Conservation (phyloP, 2,888 invertebrate species). For the Chaetoderma sp. region DNA sequence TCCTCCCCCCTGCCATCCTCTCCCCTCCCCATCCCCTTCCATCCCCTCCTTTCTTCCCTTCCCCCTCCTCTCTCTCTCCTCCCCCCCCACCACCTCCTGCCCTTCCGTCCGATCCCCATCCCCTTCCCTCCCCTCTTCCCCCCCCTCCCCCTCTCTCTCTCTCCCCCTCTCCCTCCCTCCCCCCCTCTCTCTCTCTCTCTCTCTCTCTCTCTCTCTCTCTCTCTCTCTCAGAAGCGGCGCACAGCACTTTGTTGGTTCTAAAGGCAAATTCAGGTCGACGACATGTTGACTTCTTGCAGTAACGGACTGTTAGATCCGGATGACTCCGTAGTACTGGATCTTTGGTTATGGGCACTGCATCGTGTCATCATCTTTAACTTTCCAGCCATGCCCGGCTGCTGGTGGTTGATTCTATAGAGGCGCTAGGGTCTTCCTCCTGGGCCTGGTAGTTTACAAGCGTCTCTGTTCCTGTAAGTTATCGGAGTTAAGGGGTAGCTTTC, state of each 20-base stretch:
- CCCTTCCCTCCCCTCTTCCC: slow-evolving; percentile 11
- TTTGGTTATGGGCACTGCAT: no score
- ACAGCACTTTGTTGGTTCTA: slow-evolving; percentile 7
- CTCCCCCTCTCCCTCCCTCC: slow-evolving; percentile 21
- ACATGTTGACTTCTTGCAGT: no score
- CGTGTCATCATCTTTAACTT: no score
- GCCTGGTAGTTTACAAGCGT: no score
- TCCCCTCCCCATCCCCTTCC: not conserved
- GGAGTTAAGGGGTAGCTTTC: no score
- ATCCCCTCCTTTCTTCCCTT: not conserved
- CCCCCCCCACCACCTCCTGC: slow-evolving; percentile 15
- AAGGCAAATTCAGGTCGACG: not conserved
- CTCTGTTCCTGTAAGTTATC: no score
- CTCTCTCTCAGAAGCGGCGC: not conserved
- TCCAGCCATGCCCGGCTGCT: no score
- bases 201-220: slow-evolving; percentile 16
- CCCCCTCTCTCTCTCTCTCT: slow-evolving; percentile 9
- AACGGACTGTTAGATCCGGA: no score
- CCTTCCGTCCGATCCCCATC: slow-evolving; percentile 26
- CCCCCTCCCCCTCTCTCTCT: slow-evolving; percentile 16
- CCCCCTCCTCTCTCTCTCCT: not conserved
- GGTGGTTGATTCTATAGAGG: no score
- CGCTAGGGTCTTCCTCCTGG: no score
- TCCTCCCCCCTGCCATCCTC: no score
- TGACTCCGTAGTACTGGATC: no score